A percentile compares a stretch with the other conserved stretches of the same genome.
phyloP scores from a whole-genome alignment of 2,113 vertebrate species.

The Takifugu flavidus region DNA sequence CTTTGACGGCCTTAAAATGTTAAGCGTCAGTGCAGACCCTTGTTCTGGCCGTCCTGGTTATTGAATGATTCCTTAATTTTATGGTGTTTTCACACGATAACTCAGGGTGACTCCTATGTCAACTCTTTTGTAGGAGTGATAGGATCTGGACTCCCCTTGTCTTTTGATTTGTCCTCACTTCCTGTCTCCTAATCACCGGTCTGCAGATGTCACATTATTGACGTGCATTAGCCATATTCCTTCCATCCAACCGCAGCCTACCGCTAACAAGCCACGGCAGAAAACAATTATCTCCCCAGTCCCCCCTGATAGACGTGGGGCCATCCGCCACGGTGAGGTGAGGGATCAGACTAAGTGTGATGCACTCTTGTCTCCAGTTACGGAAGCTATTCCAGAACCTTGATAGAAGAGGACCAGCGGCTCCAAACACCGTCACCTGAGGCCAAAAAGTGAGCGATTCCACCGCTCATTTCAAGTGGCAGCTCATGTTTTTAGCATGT shows the following conservation, averaged over 20 bases:
- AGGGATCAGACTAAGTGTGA: slow-evolving; percentile 39
- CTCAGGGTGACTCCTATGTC: slow-evolving; percentile 13
- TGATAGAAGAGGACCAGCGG: slow-evolving; percentile 18
- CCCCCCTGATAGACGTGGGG: slow-evolving; percentile 44
- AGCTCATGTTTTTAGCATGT: neutral
- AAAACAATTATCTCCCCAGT: slow-evolving; percentile 58
- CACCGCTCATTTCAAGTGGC: neutral
- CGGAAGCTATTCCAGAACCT: slow-evolving; percentile 33
- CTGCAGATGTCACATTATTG: slow-evolving; percentile 66
- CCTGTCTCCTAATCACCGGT: slow-evolving; percentile 45
- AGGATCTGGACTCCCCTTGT: slow-evolving; percentile 42
- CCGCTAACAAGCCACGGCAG: slow-evolving; percentile 54
- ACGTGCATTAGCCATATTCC: slow-evolving; percentile 54
- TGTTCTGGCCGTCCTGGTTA: neutral
- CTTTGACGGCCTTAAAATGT: neutral
- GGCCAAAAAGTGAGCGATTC: slow-evolving; percentile 66
- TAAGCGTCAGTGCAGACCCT: neutral
- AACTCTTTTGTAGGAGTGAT: slow-evolving; percentile 32
- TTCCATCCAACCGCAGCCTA: slow-evolving; percentile 56
- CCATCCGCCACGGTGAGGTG: slow-evolving; percentile 27
- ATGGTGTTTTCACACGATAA: neutral
- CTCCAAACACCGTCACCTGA: slow-evolving; percentile 54
- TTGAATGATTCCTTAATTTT: slow-evolving; percentile 6
- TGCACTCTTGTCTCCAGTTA: slow-evolving; percentile 33
- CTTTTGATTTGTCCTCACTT: slow-evolving; percentile 61